phyloP scores from a whole-genome alignment of 2,113 vertebrate species.

The Tragelaphus imberbis region DNA sequence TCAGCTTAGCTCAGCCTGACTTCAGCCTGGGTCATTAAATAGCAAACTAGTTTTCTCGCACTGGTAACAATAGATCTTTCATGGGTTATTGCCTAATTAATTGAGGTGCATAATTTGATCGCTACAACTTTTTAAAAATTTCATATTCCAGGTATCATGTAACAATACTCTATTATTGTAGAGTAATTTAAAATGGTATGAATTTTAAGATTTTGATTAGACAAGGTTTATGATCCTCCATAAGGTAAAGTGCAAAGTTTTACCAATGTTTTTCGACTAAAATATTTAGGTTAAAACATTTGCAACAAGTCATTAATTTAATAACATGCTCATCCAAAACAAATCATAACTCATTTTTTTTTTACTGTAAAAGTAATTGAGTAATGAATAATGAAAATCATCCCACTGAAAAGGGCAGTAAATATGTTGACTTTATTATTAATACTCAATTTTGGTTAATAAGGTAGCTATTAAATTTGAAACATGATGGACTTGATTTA shows the following conservation, averaged over 20 bases:
- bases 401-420: conserved; percentile 44
- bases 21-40: conserved; percentile 61
- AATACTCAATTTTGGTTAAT: conserved; percentile 67
- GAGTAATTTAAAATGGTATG: conserved; percentile 32
- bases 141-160: conserved; percentile 60
- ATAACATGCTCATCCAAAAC: conserved; percentile 55
- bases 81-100: conserved; percentile 75
- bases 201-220: conserved; percentile 43
- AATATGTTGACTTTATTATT: conserved; percentile 68
- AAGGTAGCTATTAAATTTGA: conserved; percentile 52
- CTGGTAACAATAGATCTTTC: conserved; percentile 72
- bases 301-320: conserved; percentile 62
- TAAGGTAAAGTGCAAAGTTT: conserved; percentile 52
- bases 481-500: conserved; percentile 58
- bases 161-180: conserved; percentile 37
- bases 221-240: conserved; percentile 25
- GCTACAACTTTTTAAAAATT: conserved; percentile 46
- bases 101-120: conserved; percentile 49
- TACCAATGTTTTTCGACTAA: conserved; percentile 48
- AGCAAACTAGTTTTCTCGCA: conserved; percentile 43
- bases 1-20: conserved; percentile 64
- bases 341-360: conserved; percentile 63
- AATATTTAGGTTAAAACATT: conserved; percentile 56
- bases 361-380: conserved; percentile 65
- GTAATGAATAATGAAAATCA: conserved; percentile 61